Evolutionary conservation across 1,140 invertebrate genomes (phyloP).

Genomic region (Platyscapa corneri): DNA sequence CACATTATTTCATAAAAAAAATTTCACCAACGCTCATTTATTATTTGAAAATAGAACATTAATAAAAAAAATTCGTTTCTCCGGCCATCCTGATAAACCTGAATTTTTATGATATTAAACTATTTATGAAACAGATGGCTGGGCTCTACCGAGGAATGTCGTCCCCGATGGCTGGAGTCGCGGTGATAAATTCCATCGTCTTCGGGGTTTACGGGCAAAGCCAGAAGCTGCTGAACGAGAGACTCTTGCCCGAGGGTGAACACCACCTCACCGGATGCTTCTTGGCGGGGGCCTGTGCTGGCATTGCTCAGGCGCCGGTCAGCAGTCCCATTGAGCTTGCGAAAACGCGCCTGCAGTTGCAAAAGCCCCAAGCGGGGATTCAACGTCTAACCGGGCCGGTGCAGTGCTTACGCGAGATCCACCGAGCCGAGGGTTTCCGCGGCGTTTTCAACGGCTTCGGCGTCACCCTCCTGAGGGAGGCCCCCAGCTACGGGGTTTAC

Average conservation of each 20-base stretch:
- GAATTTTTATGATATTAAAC: neutral
- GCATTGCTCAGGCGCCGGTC: slow-evolving; percentile 86
- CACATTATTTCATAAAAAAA: too few species aligned
- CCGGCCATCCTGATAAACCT: too few species aligned
- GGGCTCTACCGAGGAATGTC: slow-evolving; percentile 89
- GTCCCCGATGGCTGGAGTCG: slow-evolving; percentile 89
- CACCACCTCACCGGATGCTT: slow-evolving; percentile 80
- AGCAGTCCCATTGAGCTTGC: slow-evolving; percentile 90
- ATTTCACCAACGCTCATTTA: too few species aligned
- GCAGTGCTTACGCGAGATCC: slow-evolving; percentile 80
- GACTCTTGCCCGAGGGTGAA: slow-evolving; percentile 66
- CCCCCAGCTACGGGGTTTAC: slow-evolving; percentile 83
- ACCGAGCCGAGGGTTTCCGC: slow-evolving; percentile 78
- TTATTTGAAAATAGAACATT: too few species aligned
- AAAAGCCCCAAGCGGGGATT: slow-evolving; percentile 48
- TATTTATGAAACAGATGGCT: slow-evolving; percentile 65
- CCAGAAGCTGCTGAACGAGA: slow-evolving; percentile 75
- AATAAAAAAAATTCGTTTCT: too few species aligned
- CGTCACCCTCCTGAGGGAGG: slow-evolving; percentile 85
- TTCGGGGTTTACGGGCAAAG: slow-evolving; percentile 93
- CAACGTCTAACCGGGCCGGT: slow-evolving; percentile 74
- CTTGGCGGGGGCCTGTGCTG: slow-evolving; percentile 83
- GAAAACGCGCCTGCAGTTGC: slow-evolving; percentile 88
- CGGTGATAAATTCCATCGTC: slow-evolving; percentile 91
- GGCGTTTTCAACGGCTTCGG: slow-evolving; percentile 85